phyloP scores from a whole-genome alignment of 2,113 vertebrate genomes.

The Entomyzon cyanotis region DNA sequence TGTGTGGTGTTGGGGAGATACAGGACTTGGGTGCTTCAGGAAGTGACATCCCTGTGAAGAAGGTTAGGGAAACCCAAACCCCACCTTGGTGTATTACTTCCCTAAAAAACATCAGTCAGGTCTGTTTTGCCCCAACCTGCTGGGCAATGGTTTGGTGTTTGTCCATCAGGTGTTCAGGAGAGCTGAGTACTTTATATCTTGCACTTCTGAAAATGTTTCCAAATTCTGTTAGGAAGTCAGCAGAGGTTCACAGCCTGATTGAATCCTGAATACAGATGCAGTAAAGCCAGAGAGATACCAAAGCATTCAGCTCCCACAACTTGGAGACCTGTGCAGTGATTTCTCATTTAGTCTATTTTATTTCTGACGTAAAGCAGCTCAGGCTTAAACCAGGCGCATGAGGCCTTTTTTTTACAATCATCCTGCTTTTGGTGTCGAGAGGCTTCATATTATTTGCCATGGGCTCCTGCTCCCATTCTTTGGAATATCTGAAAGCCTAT shows the following conservation, averaged over 20 bases:
- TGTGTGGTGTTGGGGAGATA: background rate
- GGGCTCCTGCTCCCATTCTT: constrained; percentile 51
- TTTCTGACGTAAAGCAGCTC: background rate
- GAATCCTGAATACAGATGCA: background rate
- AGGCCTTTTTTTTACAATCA: constrained; percentile 28
- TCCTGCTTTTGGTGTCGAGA: constrained; percentile 50
- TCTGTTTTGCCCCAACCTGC: background rate
- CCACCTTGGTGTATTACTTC: background rate
- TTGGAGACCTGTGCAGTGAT: background rate
- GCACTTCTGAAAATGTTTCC: background rate
- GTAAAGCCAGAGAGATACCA: background rate
- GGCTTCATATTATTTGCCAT: constrained; percentile 50
- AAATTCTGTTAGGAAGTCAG: background rate
- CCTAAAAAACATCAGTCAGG: background rate
- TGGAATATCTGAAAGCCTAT: constrained; percentile 56
- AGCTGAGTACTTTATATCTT: background rate
- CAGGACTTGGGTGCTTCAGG: background rate
- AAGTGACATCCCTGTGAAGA: background rate
- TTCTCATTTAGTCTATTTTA: background rate
- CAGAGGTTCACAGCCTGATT: background rate
- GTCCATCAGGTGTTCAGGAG: background rate
- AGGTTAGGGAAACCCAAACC: background rate
- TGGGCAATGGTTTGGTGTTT: background rate
- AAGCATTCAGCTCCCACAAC: background rate
- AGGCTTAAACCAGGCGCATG: constrained; percentile 9